Percentiles rank a stretch among this genome's conserved stretches.
These are phyloP conservation scores for Brachypodius melanocephalos DNA, from an alignment of 2,113 vertebrate species.

Conservation along the genomic window DNA sequence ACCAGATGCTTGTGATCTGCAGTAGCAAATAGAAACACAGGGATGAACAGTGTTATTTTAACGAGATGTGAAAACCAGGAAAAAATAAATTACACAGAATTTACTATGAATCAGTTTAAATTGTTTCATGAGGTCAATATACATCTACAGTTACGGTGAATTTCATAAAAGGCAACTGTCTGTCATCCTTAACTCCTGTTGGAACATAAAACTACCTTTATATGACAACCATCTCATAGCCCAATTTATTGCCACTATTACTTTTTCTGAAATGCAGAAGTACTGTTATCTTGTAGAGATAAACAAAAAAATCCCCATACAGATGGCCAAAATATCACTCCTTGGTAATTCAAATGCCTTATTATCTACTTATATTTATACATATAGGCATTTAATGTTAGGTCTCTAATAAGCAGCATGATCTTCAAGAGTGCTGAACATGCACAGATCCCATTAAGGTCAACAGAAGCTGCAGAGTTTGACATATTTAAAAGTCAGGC, in stretches of 20 bases:
- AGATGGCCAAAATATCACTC: background rate
- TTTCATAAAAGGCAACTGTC: background rate
- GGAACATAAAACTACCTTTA: background rate
- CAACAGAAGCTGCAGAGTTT: constrained; percentile 7
- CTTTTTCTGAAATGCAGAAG: background rate
- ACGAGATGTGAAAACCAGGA: background rate
- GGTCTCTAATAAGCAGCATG: background rate
- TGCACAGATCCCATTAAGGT: constrained; percentile 36
- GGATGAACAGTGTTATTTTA: constrained; percentile 32
- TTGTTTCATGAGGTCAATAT: background rate
- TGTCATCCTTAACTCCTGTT: background rate
- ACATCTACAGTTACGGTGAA: background rate
- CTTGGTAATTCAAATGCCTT: background rate
- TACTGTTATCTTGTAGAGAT: background rate
- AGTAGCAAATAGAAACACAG: constrained; percentile 78
- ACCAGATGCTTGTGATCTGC: constrained; percentile 84
- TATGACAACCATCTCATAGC: background rate
- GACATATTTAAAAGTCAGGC: constrained; percentile 1
- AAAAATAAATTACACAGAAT: background rate
- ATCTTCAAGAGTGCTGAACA: constrained; percentile 23
- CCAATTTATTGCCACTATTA: background rate
- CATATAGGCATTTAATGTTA: background rate
- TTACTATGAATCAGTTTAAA: background rate
- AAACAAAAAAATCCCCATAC: fast-evolving
- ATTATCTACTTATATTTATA: background rate